Conservation (phyloP, 2,113 vertebrate species). For the Hiodon tergisus region DNA sequence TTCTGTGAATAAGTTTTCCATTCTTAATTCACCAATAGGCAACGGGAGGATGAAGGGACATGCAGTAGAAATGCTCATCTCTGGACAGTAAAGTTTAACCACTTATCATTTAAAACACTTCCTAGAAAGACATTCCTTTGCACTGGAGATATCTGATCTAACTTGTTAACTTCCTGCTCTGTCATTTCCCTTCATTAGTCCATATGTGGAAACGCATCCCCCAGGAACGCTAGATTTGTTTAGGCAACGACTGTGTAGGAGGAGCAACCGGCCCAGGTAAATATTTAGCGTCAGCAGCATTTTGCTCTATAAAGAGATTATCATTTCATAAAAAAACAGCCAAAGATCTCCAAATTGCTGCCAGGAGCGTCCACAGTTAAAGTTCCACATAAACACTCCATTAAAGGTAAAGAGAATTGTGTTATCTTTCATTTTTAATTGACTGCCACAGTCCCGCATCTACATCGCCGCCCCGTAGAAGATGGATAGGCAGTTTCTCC, state of each 20-base stretch:
- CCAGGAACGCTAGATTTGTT: conserved; percentile 58
- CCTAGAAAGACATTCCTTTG: conserved; percentile 58
- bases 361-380: conserved; percentile 58
- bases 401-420: conserved; percentile 46
- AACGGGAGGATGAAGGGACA: conserved; percentile 66
- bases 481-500: conserved; percentile 60
- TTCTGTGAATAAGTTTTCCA: conserved; percentile 23
- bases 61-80: conserved; percentile 68
- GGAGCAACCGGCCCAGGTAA: conserved; percentile 52
- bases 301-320: conserved; percentile 41
- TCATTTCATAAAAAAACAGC: conserved; percentile 47
- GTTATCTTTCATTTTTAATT: conserved; percentile 73
- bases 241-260: conserved; percentile 48
- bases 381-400: conserved; percentile 55
- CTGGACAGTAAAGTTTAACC: conserved; percentile 60
- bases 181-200: conserved; percentile 67
- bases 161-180: conserved; percentile 59
- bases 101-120: conserved; percentile 67
- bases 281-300: conserved; percentile 56
- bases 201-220: conserved; percentile 65
- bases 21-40: conserved; percentile 47
- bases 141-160: conserved; percentile 65
- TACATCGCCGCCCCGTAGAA: conserved; percentile 53
- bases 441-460: conserved; percentile 62
- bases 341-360: conserved; percentile 56